A percentile compares a stretch with the other conserved stretches of the same genome.
Evolutionary conservation across 2,113 vertebrate genomes (phyloP).

Genomic region (Pagrus major): DNA sequence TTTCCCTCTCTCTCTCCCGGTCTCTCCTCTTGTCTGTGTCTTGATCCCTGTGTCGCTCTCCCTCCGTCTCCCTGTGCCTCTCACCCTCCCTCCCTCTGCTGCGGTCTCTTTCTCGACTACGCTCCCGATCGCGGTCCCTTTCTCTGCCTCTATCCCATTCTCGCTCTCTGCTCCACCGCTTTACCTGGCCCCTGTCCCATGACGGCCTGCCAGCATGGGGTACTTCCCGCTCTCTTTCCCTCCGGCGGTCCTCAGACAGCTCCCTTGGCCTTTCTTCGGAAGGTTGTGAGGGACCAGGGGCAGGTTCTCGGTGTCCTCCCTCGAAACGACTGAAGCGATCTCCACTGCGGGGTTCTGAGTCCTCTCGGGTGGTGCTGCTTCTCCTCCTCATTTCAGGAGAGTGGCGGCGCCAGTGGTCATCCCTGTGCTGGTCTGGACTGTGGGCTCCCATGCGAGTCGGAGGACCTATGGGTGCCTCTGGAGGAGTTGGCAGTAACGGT

Average conservation of each 20-base stretch:
- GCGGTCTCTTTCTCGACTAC: constrained; percentile 54
- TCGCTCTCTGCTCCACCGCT: constrained; percentile 84
- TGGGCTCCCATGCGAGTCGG: constrained; percentile 80
- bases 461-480: constrained; percentile 79
- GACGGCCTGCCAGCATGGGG: constrained; percentile 65
- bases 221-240: constrained; percentile 84
- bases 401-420: constrained; percentile 85
- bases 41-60: constrained; percentile 33
- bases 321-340: constrained; percentile 90
- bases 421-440: constrained; percentile 86
- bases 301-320: constrained; percentile 79
- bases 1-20: constrained; percentile 55
- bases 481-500: constrained; percentile 89
- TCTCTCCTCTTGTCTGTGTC: constrained; percentile 61
- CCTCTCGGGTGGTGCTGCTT: constrained; percentile 82
- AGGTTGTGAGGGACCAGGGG: constrained; percentile 75
- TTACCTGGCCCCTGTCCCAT: constrained; percentile 86
- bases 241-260: constrained; percentile 86
- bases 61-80: constrained; percentile 46
- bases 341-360: constrained; percentile 77
- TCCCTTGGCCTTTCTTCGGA: constrained; percentile 86
- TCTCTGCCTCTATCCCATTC: constrained; percentile 82
- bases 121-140: constrained; percentile 73
- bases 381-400: constrained; percentile 87
- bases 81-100: constrained; percentile 60